These are phyloP conservation scores for Dyspetes luteomarginatus DNA, from an alignment of 2,888 invertebrate genomes.

Conservation along the genomic window DNA sequence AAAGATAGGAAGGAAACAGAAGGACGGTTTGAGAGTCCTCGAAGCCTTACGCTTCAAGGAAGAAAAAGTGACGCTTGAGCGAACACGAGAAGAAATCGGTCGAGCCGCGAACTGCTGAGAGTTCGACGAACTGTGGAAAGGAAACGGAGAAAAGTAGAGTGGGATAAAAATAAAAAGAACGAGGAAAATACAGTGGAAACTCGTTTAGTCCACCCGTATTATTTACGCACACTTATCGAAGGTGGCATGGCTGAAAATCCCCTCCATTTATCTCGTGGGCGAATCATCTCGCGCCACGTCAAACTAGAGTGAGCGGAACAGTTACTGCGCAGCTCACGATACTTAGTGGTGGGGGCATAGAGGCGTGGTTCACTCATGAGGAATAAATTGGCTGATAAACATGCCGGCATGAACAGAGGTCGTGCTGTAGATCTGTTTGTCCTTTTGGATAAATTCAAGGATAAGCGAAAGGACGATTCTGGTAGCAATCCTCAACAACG, in stretches of 20 bases:
- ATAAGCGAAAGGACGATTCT: slow-evolving; percentile 17
- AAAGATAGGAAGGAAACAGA: not conserved
- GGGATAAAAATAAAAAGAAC: slow-evolving; percentile 40
- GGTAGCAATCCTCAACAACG: slow-evolving; percentile 63
- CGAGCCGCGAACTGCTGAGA: slow-evolving; percentile 17
- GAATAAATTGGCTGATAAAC: too few species aligned
- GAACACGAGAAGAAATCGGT: slow-evolving; percentile 36
- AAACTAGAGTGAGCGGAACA: too few species aligned
- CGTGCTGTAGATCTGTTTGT: not conserved
- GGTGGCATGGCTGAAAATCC: too few species aligned
- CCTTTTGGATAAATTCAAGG: not conserved
- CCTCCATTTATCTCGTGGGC: too few species aligned
- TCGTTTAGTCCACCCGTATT: too few species aligned
- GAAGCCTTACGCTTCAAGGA: slow-evolving; percentile 31
- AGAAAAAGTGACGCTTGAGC: slow-evolving; percentile 43
- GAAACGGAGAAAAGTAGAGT: slow-evolving; percentile 46
- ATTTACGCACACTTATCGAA: too few species aligned
- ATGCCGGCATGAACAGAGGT: slow-evolving; percentile 33
- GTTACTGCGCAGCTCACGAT: too few species aligned
- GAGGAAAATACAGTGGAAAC: slow-evolving; percentile 60
- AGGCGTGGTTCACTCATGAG: too few species aligned
- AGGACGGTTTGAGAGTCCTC: slow-evolving; percentile 38
- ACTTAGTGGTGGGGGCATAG: too few species aligned
- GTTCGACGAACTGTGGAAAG: slow-evolving; percentile 30
- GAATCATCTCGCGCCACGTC: too few species aligned